Base-by-base conservation (phyloP, 2,113 vertebrate genomes). In the Grammomys surdaster region DNA sequence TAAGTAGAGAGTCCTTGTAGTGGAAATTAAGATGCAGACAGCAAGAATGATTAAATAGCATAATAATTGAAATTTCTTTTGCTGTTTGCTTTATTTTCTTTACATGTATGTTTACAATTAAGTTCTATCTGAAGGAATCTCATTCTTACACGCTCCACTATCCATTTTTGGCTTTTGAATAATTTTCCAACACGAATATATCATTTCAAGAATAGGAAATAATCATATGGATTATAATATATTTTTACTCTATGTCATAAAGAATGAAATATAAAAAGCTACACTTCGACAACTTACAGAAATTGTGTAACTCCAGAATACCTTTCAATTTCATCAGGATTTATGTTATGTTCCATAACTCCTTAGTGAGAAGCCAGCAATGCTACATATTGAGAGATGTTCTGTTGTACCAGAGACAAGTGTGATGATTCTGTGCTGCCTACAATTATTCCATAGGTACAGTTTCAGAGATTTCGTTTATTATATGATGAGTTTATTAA, bases 281-380 rank as follows among this genome's bases (percentile, higher is more conserved):
- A 96, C 51, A 92, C 95, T 98, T 97, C 94, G 94, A 97, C 97
- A 97, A 98, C 98, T 97, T 89, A 97, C 88, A 91, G 89, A 96
- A 98, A 97, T 98, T 98, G 91, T 76, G 97, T 94, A 97, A 93
- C 0, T 7, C 26, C 88, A 93, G 56, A 89, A 95, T 95, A 78
- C 14, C 48, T 98, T 98, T 97, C 98, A 89, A 97, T 98, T 97
- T 97, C 97, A 98, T 98, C 97, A 98, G 90, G 78, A 97, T 94
- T 56, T 84, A 97, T 75, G 40, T 40, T 40, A 91, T 98, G 96
- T 91, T 97, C 95, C 96, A 97, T 63, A 46, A 97, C 4, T 85
- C 1, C 43, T 88, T 88, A 88, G 67, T 92, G 93, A 58, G 36
- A 97, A 98, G 84, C 36, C 90, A 97, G 97, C 87, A 63, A 95